phyloP scores from a whole-genome alignment of 2,888 invertebrate species.

The Leptinotarsa juncta region DNA sequence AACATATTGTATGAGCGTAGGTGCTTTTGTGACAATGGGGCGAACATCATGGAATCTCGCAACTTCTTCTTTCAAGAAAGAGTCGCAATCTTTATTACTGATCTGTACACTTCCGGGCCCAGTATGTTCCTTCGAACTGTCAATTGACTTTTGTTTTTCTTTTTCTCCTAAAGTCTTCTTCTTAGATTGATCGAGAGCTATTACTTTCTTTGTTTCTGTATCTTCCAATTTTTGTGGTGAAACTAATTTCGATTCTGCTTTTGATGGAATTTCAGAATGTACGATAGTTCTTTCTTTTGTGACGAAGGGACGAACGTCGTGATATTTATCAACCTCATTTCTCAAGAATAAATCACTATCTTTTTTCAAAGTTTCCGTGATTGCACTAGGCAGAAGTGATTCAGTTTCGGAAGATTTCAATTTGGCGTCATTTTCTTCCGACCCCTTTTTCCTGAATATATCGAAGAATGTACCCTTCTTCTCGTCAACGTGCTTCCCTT shows the following conservation, averaged over 20 bases:
- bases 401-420: too few species aligned
- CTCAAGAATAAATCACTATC: not conserved
- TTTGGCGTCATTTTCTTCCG: too few species aligned
- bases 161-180: constrained; percentile 33
- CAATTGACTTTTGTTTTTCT: not conserved
- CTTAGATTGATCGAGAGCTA: constrained; percentile 17
- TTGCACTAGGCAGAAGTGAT: not conserved
- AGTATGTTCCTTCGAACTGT: constrained; percentile 14
- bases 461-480: not conserved
- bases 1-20: constrained; percentile 12
- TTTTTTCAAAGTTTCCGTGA: not conserved
- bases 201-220: not conserved
- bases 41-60: constrained; percentile 48
- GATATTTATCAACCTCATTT: not conserved
- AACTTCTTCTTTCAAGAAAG: constrained; percentile 49
- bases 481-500: too few species aligned
- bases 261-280: too few species aligned
- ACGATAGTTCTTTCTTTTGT: too few species aligned
- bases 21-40: constrained; percentile 24
- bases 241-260: constrained; percentile 1
- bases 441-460: not conserved
- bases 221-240: not conserved
- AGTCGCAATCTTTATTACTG: not conserved
- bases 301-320: not conserved
- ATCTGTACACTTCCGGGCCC: not conserved